Percentiles rank a stretch among this genome's conserved stretches.
Evolutionary conservation across 2,888 invertebrate genomes (phyloP).

Genomic region (Caenorhabditis sp.): DNA sequence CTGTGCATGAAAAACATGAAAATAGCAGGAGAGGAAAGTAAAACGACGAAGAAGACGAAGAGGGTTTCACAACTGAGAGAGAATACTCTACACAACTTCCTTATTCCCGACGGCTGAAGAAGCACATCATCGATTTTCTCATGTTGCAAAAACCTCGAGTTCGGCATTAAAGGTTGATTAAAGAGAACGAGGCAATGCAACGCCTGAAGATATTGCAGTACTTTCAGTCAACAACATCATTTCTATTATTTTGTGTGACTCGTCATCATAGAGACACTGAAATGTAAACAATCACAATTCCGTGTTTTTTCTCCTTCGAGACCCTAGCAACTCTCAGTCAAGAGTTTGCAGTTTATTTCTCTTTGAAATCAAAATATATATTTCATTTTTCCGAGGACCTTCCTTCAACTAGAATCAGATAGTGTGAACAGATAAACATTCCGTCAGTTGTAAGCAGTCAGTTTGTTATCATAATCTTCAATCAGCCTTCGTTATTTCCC

Average conservation of each 20-base stretch:
- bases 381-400: too few species aligned
- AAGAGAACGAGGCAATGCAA: constrained; percentile 1
- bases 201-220: constrained; percentile 18
- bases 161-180: not conserved
- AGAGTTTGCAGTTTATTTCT: too few species aligned
- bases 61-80: constrained; percentile 11
- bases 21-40: constrained; percentile 10
- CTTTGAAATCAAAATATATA: too few species aligned
- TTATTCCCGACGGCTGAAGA: constrained; percentile 7
- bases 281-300: constrained; percentile 31
- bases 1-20: constrained; percentile 25
- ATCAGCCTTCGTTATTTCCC: not conserved
- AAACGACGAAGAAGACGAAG: constrained; percentile 38
- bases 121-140: constrained; percentile 24
- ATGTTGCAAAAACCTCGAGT: not conserved
- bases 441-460: too few species aligned
- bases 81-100: constrained; percentile 25
- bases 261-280: constrained; percentile 24
- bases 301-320: constrained; percentile 9
- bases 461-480: not conserved
- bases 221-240: constrained; percentile 33
- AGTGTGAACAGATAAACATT: too few species aligned
- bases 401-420: too few species aligned
- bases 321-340: not conserved
- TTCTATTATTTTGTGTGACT: constrained; percentile 23